Conservation (phyloP, 2,888 invertebrate species). For the Melanchra persicariae region DNA sequence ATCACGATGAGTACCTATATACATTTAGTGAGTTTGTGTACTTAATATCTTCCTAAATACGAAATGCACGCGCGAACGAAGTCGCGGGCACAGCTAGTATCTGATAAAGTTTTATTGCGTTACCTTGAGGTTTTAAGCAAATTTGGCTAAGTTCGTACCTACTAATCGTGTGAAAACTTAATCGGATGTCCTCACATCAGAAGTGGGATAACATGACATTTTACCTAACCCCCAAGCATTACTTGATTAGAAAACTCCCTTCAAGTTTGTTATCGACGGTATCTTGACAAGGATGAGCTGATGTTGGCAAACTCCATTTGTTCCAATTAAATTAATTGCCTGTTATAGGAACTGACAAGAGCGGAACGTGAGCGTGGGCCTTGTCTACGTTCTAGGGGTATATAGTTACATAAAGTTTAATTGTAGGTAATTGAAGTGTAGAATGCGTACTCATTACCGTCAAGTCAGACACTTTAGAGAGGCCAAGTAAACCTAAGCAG, state of each 20-base stretch:
- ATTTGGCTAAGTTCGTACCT: neutral
- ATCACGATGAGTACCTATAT: no score
- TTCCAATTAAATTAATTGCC: constrained; percentile 76
- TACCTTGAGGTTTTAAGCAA: constrained; percentile 22
- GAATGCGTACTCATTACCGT: constrained; percentile 32
- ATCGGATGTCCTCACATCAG: constrained; percentile 20
- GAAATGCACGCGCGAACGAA: no score
- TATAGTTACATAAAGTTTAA: constrained; percentile 24
- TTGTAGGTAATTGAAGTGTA: constrained; percentile 22
- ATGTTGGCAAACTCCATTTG: constrained; percentile 66
- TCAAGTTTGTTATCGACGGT: constrained; percentile 35
- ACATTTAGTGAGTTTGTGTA: no score
- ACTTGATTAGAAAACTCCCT: constrained; percentile 48
- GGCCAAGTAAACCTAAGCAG: no score
- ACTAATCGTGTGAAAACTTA: constrained; percentile 15
- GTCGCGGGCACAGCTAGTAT: no score
- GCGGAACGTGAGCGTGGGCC: constrained; percentile 29
- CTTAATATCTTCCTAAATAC: no score
- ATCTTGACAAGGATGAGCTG: constrained; percentile 56
- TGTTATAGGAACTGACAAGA: constrained; percentile 54
- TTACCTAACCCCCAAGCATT: constrained; percentile 42
- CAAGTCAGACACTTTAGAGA: neutral
- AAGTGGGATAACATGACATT: constrained; percentile 17
- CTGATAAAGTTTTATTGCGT: neutral
- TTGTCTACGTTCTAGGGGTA: constrained; percentile 16